Evolutionary conservation across 2,797 vertebrate species (phyloP).

Genomic region (Nothura maculosa): DNA sequence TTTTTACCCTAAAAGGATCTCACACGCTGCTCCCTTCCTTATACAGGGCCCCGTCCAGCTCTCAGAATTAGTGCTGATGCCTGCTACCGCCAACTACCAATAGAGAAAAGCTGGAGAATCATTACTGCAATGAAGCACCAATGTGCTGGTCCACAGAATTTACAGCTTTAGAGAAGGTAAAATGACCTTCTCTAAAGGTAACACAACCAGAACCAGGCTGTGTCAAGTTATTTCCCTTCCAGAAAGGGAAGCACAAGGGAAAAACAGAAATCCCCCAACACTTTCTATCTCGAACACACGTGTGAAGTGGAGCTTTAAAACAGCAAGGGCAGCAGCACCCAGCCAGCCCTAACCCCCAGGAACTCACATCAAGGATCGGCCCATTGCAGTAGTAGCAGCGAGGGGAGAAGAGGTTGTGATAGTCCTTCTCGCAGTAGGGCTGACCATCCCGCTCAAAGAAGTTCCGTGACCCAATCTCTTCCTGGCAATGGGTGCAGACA

Average conservation of each 20-base stretch:
- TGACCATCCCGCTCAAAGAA: slow-evolving; percentile 95
- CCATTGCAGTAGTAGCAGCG: slow-evolving; percentile 96
- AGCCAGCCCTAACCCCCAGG: background rate
- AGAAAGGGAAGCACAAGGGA: background rate
- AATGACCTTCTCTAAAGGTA: too few species aligned
- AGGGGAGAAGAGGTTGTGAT: slow-evolving; percentile 94
- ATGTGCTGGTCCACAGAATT: background rate
- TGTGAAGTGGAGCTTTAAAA: background rate
- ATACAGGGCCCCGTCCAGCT: background rate
- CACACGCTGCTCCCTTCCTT: background rate
- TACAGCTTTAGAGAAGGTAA: background rate
- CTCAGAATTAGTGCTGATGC: background rate
- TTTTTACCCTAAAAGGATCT: slow-evolving; percentile 50
- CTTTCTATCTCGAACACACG: background rate
- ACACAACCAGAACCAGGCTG: background rate
- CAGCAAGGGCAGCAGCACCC: background rate
- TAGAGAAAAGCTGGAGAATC: background rate
- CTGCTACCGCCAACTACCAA: background rate
- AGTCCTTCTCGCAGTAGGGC: slow-evolving; percentile 96
- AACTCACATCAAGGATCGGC: slow-evolving; percentile 92
- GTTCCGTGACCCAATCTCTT: slow-evolving; percentile 96
- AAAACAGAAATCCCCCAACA: background rate
- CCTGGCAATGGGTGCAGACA: slow-evolving; percentile 96
- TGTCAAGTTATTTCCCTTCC: background rate
- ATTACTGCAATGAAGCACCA: accelerated